phyloP scores from a whole-genome alignment of 2,888 invertebrate genomes.

The Cerastis rubricosa region DNA sequence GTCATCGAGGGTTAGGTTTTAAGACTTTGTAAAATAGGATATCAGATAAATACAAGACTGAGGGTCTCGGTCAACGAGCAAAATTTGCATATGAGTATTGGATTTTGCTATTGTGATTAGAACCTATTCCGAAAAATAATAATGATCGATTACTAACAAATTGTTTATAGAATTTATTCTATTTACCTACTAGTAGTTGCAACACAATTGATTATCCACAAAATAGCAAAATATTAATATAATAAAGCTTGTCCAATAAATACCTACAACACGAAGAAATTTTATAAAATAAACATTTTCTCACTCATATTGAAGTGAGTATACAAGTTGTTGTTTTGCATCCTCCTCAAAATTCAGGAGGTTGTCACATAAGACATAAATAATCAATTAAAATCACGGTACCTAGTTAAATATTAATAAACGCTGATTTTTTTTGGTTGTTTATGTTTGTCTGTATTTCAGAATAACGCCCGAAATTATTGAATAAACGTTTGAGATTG shows the following conservation, averaged over 20 bases:
- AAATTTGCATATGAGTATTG: not conserved
- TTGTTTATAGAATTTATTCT: not conserved
- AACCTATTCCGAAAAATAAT: not conserved
- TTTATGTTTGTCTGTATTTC: too few species aligned
- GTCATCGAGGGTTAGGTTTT: not conserved
- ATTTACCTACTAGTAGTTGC: not conserved
- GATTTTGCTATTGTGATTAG: not conserved
- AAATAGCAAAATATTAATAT: conserved; percentile 4
- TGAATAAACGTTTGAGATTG: too few species aligned
- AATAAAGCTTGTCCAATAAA: not conserved
- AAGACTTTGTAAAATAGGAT: not conserved
- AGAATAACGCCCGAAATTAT: too few species aligned
- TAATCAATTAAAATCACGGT: too few species aligned
- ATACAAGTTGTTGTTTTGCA: too few species aligned
- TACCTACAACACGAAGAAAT: conserved; percentile 1
- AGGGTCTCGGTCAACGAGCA: not conserved
- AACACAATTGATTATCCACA: not conserved
- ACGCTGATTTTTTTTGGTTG: too few species aligned
- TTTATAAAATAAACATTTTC: conserved; percentile 26
- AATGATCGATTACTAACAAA: not conserved
- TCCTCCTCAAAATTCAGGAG: too few species aligned
- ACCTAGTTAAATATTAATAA: too few species aligned
- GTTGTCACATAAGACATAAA: too few species aligned
- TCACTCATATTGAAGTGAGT: conserved; percentile 18
- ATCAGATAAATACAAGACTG: not conserved